Evolutionary conservation across 2,113 vertebrate species (phyloP), one percentile per base, ranked within the genome.

Genomic region (Corythornis vintsioides): DNA sequence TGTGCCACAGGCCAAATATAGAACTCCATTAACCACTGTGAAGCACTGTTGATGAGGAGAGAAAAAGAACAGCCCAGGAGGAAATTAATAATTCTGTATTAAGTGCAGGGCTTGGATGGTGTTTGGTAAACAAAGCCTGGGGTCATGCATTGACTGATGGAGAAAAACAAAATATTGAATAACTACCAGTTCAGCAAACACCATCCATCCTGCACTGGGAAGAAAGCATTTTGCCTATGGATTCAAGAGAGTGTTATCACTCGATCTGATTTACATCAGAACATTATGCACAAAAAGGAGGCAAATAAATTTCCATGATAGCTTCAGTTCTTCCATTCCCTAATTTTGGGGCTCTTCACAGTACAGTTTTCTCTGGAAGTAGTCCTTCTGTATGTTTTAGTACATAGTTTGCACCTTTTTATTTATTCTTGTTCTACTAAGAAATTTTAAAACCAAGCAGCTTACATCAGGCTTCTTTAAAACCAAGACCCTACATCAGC

Each of bases 11-110:
- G 95, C 95, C 94, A 95, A 96, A 96, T 96, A 95, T 91, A 96
- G 91, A 95, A 96, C 91, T 95, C 96, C 92, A 96, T 96, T 95
- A 96, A 95, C 71, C 52, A 92, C 82, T 76, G 89, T 93, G 90
- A 95, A 95, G 89, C 81, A 70, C 84, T 82, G 90, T 76, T 92
- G 95, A 94, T 90, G 89, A 95, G 91, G 67, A 85, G 78, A 89
- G 92, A 81, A 94, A 95, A 95, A 95, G 91, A 92, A 92, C 78
- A 96, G 89, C 95, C 96, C 86, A 93, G 89, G 81, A 96, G 96
- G 86, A 96, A 96, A 96, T 96, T 96, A 96, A 96, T 95, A 96
- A 94, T 96, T 96, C 95, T 94, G 71, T 96, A 96, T 96, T 96
- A 96, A 96, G 89, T 94, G 91, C 92, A 96, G 89, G 66, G 89